phyloP scores from a whole-genome alignment of 2,888 invertebrate species.

The Heliconius ethilla region DNA sequence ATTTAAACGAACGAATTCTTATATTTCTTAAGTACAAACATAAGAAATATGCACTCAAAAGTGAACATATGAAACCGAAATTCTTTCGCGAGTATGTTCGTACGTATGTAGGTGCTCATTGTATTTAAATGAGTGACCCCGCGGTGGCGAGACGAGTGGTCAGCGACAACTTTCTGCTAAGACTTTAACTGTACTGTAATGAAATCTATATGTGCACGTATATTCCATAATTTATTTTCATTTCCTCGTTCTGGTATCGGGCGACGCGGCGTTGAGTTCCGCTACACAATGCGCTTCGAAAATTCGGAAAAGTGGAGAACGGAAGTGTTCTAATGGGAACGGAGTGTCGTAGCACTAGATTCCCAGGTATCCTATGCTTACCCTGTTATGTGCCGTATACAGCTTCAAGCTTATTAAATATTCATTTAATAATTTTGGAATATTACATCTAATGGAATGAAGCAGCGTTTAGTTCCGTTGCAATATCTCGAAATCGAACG shows the following conservation, averaged over 20 bases:
- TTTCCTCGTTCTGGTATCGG: too few relatives aligned
- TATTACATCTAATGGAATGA: background rate
- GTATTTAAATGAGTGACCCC: slow-evolving; percentile 65
- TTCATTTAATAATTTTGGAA: background rate
- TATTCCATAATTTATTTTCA: background rate
- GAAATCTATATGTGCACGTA: slow-evolving; percentile 3
- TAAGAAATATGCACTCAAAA: slow-evolving; percentile 6
- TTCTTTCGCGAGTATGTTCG: slow-evolving; percentile 42
- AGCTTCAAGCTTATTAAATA: too few relatives aligned
- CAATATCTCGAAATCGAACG: background rate
- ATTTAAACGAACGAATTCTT: background rate
- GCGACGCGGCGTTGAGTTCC: too few relatives aligned
- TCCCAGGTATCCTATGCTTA: too few relatives aligned
- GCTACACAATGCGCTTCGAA: too few relatives aligned
- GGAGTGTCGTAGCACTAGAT: too few relatives aligned
- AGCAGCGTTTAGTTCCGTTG: background rate
- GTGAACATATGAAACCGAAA: slow-evolving; percentile 34
- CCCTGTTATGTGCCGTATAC: too few relatives aligned
- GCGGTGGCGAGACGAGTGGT: slow-evolving; percentile 27
- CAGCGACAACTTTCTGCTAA: slow-evolving; percentile 36
- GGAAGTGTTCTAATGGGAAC: too few relatives aligned
- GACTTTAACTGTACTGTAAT: slow-evolving; percentile 24
- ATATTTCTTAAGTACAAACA: background rate
- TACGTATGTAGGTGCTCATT: slow-evolving; percentile 50
- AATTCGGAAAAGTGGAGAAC: too few relatives aligned